Evolutionary conservation across 1,140 invertebrate genomes (phyloP).

Genomic region (Caenorhabditis latens): DNA sequence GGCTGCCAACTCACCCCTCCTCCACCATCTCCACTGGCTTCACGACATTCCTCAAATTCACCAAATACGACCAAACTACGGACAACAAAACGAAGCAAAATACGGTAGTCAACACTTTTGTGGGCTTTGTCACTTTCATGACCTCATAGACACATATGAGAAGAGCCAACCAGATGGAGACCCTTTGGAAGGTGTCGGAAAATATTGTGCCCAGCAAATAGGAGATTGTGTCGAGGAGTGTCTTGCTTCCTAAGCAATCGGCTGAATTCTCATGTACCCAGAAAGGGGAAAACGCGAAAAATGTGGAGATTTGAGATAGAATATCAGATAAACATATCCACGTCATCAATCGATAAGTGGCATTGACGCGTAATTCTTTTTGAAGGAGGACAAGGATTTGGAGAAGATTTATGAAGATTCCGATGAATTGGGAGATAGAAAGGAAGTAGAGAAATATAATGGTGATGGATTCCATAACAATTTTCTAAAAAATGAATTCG

Average conservation of each 20-base stretch:
- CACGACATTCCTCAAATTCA: neutral
- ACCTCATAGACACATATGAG: neutral
- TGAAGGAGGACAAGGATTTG: no score
- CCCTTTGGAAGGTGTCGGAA: neutral
- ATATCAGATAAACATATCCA: neutral
- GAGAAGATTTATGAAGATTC: no score
- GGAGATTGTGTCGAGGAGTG: neutral
- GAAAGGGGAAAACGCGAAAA: neutral
- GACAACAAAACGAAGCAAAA: neutral
- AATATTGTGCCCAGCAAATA: neutral
- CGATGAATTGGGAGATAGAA: no score
- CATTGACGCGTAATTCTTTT: neutral
- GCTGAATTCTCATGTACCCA: neutral
- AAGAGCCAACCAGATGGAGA: neutral
- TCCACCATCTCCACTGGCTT: neutral
- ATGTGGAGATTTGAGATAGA: neutral
- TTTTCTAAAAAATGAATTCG: no score
- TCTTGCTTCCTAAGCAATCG: neutral
- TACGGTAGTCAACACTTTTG: neutral
- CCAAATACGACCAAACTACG: constrained; percentile 2
- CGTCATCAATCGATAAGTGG: constrained; percentile 3
- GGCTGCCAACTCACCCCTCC: neutral
- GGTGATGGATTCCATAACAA: no score
- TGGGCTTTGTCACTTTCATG: neutral
- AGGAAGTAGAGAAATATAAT: no score